Conservation (phyloP, 2,888 invertebrate genomes). For the Caenorhabditis auriculariae region DNA sequence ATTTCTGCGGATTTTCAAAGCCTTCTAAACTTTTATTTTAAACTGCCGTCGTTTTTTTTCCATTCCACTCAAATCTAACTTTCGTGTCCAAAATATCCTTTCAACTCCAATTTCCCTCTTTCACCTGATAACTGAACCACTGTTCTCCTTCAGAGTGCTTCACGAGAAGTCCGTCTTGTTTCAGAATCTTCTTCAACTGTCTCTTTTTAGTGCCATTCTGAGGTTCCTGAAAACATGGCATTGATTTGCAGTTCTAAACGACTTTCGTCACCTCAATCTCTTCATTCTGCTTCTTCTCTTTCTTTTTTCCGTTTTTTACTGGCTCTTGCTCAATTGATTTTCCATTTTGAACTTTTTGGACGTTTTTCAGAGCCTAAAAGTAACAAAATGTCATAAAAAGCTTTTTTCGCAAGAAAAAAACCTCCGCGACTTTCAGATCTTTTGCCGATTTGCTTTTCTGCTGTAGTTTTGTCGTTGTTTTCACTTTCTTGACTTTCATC, state of each 20-base stretch:
- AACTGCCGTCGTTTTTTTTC: no score
- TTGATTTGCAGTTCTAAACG: background rate
- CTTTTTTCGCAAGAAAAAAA: no score
- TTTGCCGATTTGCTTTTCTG: background rate
- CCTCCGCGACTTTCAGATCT: background rate
- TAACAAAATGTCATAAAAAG: background rate
- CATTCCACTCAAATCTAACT: no score
- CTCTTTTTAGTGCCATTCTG: slow-evolving; percentile 17
- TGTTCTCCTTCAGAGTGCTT: slow-evolving; percentile 46
- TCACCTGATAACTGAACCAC: slow-evolving; percentile 52
- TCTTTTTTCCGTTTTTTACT: background rate
- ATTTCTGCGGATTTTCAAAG: no score
- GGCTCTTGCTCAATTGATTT: background rate
- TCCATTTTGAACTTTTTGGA: slow-evolving; percentile 4
- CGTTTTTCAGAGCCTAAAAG: background rate
- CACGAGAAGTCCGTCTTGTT: slow-evolving; percentile 25
- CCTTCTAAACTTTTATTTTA: no score
- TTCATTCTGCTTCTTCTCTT: background rate
- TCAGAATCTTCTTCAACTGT: slow-evolving; percentile 18
- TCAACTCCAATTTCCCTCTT: no score
- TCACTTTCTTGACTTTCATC: background rate
- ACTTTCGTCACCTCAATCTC: background rate
- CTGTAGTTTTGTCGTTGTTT: background rate
- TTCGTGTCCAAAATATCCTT: no score
- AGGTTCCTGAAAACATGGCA: slow-evolving; percentile 8